Conservation (phyloP, 2,113 vertebrate species). For the Ovis canadensis region DNA sequence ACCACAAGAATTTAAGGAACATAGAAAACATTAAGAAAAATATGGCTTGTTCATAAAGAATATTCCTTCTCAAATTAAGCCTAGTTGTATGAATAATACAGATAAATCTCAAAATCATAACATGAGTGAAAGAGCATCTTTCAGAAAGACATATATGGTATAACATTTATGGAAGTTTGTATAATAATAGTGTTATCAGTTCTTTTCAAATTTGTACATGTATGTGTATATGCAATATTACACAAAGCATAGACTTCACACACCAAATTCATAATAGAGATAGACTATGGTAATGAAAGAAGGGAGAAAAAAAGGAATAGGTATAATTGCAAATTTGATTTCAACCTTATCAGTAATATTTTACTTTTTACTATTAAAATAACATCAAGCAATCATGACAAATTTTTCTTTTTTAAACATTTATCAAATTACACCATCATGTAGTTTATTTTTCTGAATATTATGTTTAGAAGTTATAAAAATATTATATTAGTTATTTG, state of each 20-base stretch:
- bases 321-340: neutral
- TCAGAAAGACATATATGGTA: neutral
- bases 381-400: neutral
- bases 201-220: neutral
- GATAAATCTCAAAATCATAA: neutral
- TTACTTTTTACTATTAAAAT: neutral
- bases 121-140: neutral
- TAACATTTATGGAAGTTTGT: neutral
- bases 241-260: neutral
- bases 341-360: neutral
- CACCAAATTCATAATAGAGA: neutral
- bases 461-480: neutral
- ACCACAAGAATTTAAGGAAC: neutral
- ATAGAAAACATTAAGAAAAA: neutral
- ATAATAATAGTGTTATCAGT: neutral
- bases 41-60: neutral
- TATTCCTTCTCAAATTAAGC: neutral
- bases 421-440: neutral
- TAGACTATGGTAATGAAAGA: neutral
- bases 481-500: neutral
- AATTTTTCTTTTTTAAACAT: neutral
- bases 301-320: neutral
- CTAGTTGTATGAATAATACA: neutral
- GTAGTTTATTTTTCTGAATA: neutral
- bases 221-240: neutral